Conservation (phyloP, 2,797 vertebrate genomes). For the Cryptoblepharus egeriae region DNA sequence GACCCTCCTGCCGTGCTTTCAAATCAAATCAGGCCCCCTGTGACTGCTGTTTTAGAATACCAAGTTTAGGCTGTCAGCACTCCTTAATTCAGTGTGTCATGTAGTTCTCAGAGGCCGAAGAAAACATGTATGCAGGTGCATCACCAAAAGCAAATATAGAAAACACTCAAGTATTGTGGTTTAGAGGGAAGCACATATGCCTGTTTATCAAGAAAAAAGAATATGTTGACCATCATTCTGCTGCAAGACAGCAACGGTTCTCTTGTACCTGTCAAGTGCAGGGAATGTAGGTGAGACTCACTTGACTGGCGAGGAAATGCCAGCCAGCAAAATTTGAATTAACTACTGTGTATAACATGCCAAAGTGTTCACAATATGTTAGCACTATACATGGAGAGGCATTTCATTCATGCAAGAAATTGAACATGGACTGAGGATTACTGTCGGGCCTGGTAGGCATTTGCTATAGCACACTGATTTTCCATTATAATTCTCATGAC, state of each 20-base stretch:
- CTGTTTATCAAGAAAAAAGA: neutral
- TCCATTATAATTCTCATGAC: slow-evolving; percentile 44
- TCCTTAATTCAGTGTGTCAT: too few species aligned
- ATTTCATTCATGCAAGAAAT: slow-evolving; percentile 28
- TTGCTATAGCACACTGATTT: slow-evolving; percentile 15
- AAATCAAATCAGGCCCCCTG: too few species aligned
- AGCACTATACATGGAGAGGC: slow-evolving; percentile 7
- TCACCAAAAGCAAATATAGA: neutral
- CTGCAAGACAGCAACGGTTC: neutral
- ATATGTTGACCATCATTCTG: slow-evolving; percentile 8
- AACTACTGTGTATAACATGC: neutral
- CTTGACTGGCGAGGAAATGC: neutral
- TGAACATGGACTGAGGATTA: neutral
- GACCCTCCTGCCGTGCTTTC: too few species aligned
- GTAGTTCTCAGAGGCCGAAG: neutral
- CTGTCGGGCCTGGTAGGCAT: slow-evolving; percentile 16
- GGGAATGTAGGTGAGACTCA: neutral
- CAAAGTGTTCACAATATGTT: neutral
- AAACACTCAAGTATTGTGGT: neutral
- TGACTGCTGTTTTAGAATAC: too few species aligned
- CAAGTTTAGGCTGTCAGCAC: too few species aligned
- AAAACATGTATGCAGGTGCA: neutral
- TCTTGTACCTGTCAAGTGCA: neutral
- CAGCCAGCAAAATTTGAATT: slow-evolving; percentile 6
- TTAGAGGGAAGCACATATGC: neutral